Evolutionary conservation across 2,888 invertebrate genomes (phyloP), one percentile per base, ranked within the genome.

Genomic region (Esperia sulphurella): DNA sequence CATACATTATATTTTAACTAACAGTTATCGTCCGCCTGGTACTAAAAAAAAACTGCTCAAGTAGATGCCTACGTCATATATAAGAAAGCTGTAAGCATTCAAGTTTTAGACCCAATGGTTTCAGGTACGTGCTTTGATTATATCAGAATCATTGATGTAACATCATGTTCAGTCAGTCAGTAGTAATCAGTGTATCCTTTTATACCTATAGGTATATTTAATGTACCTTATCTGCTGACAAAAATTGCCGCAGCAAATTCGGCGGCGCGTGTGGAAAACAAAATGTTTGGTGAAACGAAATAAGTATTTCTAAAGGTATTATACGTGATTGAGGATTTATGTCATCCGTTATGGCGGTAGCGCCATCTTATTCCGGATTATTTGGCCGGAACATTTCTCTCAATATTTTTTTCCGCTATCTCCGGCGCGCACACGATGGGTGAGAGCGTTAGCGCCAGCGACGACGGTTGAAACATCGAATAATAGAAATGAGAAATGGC

Each of bases 341-440:
- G 41, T 29, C 29, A 41, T 29, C 29, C 41, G 41, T 29, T 41
- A 28, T 41, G 28, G 41, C 41, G 29, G 28, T 5, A 33, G 14
- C 33, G 35, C 35, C 43, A 29, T 14, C 33, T 14, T 33, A 50
- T 50, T 60, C 57, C 43, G 48, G 44, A 52, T 53, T 50, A 30
- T 30, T 41, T 13, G 29, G 8, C 41, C 12, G 14, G 13, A 30
- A 41, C 12, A 30, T 41, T 30, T 41, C 13, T 41, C 41, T 8
- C 29, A 30, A 30, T 41, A 30, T 30, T 30, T 30, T 41, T 14
- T 41, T 41, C 6, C n/a, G 35, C 35, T 35, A 35, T 35, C 35
- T 35, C 35, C n/a, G 35, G n/a, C 9, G 9, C n/a, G 35, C 35
- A 35, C 35, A 9, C 35, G 35, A 31, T 2, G 35, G 9, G 31